A percentile compares a stretch with the other conserved stretches of the same genome.
These are phyloP conservation scores for Chrysomela aeneicollis DNA, from an alignment of 2,888 invertebrate species.

Conservation along the genomic window DNA sequence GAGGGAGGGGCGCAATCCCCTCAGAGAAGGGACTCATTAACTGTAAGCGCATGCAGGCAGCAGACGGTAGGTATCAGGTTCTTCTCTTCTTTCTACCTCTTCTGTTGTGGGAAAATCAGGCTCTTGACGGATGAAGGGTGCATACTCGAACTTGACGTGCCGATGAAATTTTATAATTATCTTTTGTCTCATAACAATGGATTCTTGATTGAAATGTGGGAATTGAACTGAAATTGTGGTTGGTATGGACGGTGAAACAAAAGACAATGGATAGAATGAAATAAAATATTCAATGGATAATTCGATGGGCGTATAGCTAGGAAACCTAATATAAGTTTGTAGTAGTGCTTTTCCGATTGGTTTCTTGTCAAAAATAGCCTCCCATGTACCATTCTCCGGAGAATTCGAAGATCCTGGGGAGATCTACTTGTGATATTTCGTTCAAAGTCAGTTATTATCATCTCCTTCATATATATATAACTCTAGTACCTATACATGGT, in stretches of 20 bases:
- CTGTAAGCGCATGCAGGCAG: not conserved
- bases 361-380: too few relatives aligned
- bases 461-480: too few relatives aligned
- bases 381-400: too few relatives aligned
- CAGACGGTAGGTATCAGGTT: constrained; percentile 16
- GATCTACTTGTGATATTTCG: too few relatives aligned
- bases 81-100: constrained; percentile 7
- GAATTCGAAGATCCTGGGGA: too few relatives aligned
- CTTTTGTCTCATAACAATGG: constrained; percentile 10
- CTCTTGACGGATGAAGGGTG: constrained; percentile 7
- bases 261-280: constrained; percentile 1
- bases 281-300: not conserved
- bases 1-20: constrained; percentile 45
- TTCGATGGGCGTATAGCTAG: too few relatives aligned
- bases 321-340: too few relatives aligned
- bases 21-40: constrained; percentile 24
- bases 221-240: constrained; percentile 10
- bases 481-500: too few relatives aligned
- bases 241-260: constrained; percentile 1
- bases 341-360: too few relatives aligned
- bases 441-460: too few relatives aligned
- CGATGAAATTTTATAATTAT: constrained; percentile 20
- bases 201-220: constrained; percentile 15
- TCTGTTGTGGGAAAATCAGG: not conserved
- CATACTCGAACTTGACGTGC: constrained; percentile 17